Evolutionary conservation across 2,888 invertebrate species (phyloP).

Genomic region (Nipponacmea schrenckii): DNA sequence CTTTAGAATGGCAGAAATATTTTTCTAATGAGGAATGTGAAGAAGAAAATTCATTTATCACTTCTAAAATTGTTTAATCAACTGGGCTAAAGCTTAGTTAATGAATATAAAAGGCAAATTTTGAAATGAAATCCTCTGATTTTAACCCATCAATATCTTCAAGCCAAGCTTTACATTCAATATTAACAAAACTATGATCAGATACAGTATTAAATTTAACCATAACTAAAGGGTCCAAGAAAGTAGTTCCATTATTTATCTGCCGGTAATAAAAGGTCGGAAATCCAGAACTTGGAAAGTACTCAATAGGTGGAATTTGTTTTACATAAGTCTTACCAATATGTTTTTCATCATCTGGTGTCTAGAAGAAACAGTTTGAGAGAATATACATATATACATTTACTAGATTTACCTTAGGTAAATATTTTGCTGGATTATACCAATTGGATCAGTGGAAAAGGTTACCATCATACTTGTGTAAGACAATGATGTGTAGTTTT

Average conservation of each 20-base stretch:
- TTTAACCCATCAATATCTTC: slow-evolving; percentile 38
- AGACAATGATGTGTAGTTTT: too few relatives aligned
- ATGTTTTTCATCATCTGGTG: slow-evolving; percentile 20
- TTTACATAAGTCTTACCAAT: slow-evolving; percentile 24
- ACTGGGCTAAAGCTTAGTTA: neutral
- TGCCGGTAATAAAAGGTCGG: slow-evolving; percentile 35
- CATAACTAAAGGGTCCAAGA: slow-evolving; percentile 43
- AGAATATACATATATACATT: too few relatives aligned
- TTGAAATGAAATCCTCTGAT: slow-evolving; percentile 35
- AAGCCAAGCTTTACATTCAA: slow-evolving; percentile 45
- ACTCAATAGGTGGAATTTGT: slow-evolving; percentile 19
- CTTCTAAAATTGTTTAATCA: too few relatives aligned
- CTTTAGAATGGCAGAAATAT: too few relatives aligned
- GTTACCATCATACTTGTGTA: too few relatives aligned
- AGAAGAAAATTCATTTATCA: too few relatives aligned
- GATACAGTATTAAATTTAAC: slow-evolving; percentile 40
- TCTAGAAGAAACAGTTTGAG: slow-evolving; percentile 24
- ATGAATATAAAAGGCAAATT: slow-evolving; percentile 25
- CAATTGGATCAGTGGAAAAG: too few relatives aligned
- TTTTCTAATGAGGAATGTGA: too few relatives aligned
- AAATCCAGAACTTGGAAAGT: slow-evolving; percentile 38
- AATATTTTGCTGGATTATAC: too few relatives aligned
- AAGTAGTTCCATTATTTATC: slow-evolving; percentile 19
- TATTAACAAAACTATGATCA: slow-evolving; percentile 27
- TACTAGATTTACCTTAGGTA: neutral